Base-by-base conservation (phyloP, 2,113 vertebrate species). In the Blennius ocellaris region DNA sequence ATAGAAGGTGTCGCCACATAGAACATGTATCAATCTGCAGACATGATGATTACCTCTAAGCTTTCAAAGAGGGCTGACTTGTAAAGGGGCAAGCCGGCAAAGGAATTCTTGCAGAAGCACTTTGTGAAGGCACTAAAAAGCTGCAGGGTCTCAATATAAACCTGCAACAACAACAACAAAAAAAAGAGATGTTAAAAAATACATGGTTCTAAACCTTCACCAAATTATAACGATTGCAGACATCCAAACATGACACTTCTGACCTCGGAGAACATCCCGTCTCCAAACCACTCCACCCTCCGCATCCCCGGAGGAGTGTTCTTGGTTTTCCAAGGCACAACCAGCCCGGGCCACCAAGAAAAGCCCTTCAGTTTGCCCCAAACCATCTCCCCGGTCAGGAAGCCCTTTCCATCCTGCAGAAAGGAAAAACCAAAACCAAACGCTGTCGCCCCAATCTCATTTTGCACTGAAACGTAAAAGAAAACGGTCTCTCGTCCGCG, bases 331-430 rank as follows among this genome's bases (percentile, higher is more conserved):
- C 96, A 96, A 6, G 94, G 92, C 2, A 95, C 93, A 0, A 99
- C 94, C 12, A 98, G 86, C 0, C 96, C 97, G 0, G 97, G 97
- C 97, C 97, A 99, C 96, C 94, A 96, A 17, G 95, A 95, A 75
- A 97, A 97, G 5, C 96, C 97, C 71, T 96, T 96, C 76, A 97
- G 90, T 82, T 96, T 98, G 0, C 97, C 97, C 97, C 97, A 99
- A 0, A 98, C 94, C 0, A 99, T 94, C 69, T 96, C 96, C 7
- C 96, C 96, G 1, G 92, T 78, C 9, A 82, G 86, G 73, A 97
- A 99, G 0, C 95, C 95, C 43, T 95, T 96, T 7, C 95, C 95
- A 65, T 98, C 97, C 97, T 99, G 69, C 30, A 49, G 30, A 36
- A 49, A 63, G 0, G 49, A 41, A 7, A 10, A 47, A 21, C 7